Base-by-base conservation (phyloP, 2,113 vertebrate species). In the Canis aureus region DNA sequence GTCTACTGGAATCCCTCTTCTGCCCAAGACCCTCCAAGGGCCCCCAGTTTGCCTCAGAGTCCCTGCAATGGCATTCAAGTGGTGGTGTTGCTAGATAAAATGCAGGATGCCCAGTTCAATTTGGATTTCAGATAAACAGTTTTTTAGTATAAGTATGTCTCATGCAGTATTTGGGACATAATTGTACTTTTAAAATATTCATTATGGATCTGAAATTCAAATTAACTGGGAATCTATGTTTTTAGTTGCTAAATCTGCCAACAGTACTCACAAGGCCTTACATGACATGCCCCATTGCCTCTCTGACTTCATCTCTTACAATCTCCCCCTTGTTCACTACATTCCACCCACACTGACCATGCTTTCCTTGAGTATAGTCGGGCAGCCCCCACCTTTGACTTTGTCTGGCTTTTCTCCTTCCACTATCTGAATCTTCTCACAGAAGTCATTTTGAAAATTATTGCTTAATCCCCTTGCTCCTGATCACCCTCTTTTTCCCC, bases 381-480 rank as follows among this genome's bases (percentile, higher is more conserved):
- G 25, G 2, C 7, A 35, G 55, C 81, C 74, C 43, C 60, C 19
- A 23, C 7, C 25, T 71, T 64, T 16, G 49, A 23, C 32, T 79
- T 57, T 17, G 5, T 64, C 38, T 4, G 11, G 29, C 57, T 29
- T 0, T 8, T 90, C 43, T 69, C 79, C n/a, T 29, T 69, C 60
- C 12, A 35, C 8, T 69, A 27, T 57, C 69, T 59, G 23, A 60
- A 27, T 67, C 88, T 80, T 51, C 57, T 71, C 64, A 35, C 73
- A 89, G 71, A 71, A 12, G 15, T 20, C 27, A 10, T 94, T 89
- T 85, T 83, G 57, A 74, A 96, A 79, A 78, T 49, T 13, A 69
- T 51, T 27, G 5, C 32, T 90, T 43, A 32, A 20, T 23, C 49
- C 32, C 32, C 5, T 5, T 6, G 9, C 29, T 25, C 57, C 69